Percentiles rank a stretch among this genome's conserved stretches.
phyloP scores from a whole-genome alignment of 2,888 invertebrate genomes.

The Amiota minor region DNA sequence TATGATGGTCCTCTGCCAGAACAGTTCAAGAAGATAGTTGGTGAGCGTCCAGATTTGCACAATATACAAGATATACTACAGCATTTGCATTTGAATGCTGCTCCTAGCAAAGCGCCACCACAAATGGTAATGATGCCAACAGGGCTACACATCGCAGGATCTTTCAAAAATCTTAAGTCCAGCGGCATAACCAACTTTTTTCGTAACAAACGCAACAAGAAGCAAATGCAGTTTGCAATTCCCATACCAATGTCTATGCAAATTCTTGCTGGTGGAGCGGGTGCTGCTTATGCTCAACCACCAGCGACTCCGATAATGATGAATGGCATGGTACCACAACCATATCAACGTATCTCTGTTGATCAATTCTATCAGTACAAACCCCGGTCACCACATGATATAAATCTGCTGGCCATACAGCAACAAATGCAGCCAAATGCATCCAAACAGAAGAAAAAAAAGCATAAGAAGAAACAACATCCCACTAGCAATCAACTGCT shows the following conservation, averaged over 20 bases:
- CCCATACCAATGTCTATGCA: constrained; percentile 58
- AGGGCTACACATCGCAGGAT: constrained; percentile 70
- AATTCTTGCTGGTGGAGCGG: constrained; percentile 31
- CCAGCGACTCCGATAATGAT: neutral
- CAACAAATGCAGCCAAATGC: constrained; percentile 51
- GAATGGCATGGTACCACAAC: constrained; percentile 40
- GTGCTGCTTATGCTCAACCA: constrained; percentile 31
- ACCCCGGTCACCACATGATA: constrained; percentile 82
- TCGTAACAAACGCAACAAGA: constrained; percentile 68
- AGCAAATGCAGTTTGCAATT: constrained; percentile 64
- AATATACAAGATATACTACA: constrained; percentile 72
- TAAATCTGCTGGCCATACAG: constrained; percentile 81
- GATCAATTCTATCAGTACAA: constrained; percentile 83
- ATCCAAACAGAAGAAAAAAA: constrained; percentile 58
- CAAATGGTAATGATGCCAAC: constrained; percentile 66
- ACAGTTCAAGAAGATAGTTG: constrained; percentile 64
- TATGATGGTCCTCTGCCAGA: constrained; percentile 69
- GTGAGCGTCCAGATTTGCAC: constrained; percentile 57
- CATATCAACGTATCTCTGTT: constrained; percentile 66
- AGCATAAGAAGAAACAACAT: constrained; percentile 48
- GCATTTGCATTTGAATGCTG: constrained; percentile 56
- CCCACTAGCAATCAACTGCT: constrained; percentile 54
- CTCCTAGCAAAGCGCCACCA: constrained; percentile 50
- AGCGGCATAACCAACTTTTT: constrained; percentile 70
- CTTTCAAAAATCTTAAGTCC: constrained; percentile 70